Conservation (phyloP, 1,140 invertebrate species). For the Pachyrhynchus sulphureomaculatus region DNA sequence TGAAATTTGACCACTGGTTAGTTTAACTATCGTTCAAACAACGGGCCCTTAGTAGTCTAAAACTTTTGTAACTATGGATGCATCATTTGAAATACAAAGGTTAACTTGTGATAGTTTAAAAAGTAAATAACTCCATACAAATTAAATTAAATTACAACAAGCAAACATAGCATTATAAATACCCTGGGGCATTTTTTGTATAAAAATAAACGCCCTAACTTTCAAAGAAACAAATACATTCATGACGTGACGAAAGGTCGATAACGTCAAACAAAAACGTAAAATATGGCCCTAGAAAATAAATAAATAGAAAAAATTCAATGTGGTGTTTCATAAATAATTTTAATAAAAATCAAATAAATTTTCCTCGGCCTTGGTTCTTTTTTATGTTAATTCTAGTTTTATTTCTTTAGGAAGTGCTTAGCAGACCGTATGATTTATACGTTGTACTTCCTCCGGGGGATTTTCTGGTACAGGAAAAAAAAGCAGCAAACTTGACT, state of each 20-base stretch:
- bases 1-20: no score
- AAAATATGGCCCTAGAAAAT: conserved; percentile 7
- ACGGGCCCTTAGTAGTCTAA: no score
- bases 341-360: conserved; percentile 5
- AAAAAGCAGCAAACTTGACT: not conserved
- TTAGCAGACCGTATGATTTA: conserved; percentile 1
- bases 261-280: conserved; percentile 17
- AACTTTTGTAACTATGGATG: no score
- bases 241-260: conserved; percentile 12
- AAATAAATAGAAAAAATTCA: conserved; percentile 3
- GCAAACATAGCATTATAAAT: no score
- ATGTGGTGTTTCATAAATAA: conserved; percentile 1
- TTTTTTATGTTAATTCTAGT: conserved; percentile 11
- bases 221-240: no score
- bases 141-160: no score
- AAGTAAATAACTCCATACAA: no score
- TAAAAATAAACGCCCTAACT: no score
- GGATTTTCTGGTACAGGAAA: not conserved
- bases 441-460: not conserved
- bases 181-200: no score
- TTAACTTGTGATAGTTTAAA: no score
- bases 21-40: no score
- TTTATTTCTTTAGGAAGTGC: conserved; percentile 10
- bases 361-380: not conserved
- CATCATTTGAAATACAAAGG: no score